Percentiles rank a stretch among this genome's conserved stretches.
Conservation (phyloP, 2,888 invertebrate species). For the Trissonchulus latispiculum region DNA sequence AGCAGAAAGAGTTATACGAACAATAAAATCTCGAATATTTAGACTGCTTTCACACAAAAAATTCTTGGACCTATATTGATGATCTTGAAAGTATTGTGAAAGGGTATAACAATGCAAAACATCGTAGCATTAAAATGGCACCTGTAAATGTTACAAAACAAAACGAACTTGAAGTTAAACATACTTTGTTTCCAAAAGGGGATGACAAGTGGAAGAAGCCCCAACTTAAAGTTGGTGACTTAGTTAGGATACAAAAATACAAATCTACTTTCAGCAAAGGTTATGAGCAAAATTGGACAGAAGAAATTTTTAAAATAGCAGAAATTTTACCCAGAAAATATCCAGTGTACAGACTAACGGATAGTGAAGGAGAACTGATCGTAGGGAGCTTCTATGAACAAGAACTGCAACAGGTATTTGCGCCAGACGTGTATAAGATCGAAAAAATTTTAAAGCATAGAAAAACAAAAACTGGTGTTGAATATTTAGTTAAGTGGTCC, state of each 20-base stretch:
- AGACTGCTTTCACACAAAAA: background rate
- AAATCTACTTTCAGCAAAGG: background rate
- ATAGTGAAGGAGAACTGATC: background rate
- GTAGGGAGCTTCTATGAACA: background rate
- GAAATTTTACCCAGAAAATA: background rate
- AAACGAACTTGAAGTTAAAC: background rate
- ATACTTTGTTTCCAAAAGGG: background rate
- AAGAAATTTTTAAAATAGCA: background rate
- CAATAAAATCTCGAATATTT: background rate
- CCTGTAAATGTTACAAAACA: background rate
- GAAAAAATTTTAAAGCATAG: background rate
- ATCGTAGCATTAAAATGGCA: background rate
- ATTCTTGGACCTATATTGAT: background rate
- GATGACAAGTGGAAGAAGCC: background rate
- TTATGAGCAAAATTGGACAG: background rate
- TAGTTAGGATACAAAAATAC: background rate
- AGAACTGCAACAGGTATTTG: background rate
- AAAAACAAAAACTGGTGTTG: background rate
- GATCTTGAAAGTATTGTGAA: background rate
- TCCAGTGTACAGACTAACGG: background rate
- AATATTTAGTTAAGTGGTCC: background rate
- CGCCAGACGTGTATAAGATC: background rate
- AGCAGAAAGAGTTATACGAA: background rate
- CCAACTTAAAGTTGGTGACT: background rate
- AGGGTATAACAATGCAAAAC: background rate